A percentile compares a stretch with the other conserved stretches of the same genome.
These are phyloP conservation scores for Lymantria dispar DNA, from an alignment of 2,888 invertebrate genomes.

Conservation along the genomic window DNA sequence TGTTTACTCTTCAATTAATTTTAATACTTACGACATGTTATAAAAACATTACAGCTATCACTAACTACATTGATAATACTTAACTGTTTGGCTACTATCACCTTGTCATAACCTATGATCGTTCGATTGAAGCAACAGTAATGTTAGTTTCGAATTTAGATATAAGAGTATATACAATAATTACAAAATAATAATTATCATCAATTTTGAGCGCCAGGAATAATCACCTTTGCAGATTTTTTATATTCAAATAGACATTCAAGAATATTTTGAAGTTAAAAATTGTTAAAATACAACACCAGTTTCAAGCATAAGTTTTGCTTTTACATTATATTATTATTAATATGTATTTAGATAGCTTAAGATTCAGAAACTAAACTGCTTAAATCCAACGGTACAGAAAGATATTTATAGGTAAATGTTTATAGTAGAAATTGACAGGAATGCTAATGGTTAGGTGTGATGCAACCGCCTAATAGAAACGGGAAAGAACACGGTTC, in stretches of 20 bases:
- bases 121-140: slow-evolving; percentile 63
- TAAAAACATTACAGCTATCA: slow-evolving; percentile 37
- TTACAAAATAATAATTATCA: slow-evolving; percentile 57
- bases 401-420: slow-evolving; percentile 18
- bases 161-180: slow-evolving; percentile 68
- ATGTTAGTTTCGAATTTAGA: slow-evolving; percentile 33
- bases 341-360: no score
- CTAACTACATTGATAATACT: slow-evolving; percentile 57
- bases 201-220: slow-evolving; percentile 57
- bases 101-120: slow-evolving; percentile 76
- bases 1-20: slow-evolving; percentile 7
- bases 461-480: background rate
- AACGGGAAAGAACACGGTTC: slow-evolving; percentile 19
- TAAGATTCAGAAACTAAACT: slow-evolving; percentile 11
- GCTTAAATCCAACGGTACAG: slow-evolving; percentile 11
- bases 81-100: slow-evolving; percentile 73
- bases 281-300: no score
- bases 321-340: no score
- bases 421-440: slow-evolving; percentile 24
- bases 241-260: background rate
- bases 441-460: slow-evolving; percentile 14
- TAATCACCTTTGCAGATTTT: slow-evolving; percentile 2
- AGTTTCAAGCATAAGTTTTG: no score
- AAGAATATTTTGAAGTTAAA: slow-evolving; percentile 3
- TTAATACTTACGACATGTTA: slow-evolving; percentile 25